Conservation (phyloP, 2,888 invertebrate species). For the Pelosia muscerda region DNA sequence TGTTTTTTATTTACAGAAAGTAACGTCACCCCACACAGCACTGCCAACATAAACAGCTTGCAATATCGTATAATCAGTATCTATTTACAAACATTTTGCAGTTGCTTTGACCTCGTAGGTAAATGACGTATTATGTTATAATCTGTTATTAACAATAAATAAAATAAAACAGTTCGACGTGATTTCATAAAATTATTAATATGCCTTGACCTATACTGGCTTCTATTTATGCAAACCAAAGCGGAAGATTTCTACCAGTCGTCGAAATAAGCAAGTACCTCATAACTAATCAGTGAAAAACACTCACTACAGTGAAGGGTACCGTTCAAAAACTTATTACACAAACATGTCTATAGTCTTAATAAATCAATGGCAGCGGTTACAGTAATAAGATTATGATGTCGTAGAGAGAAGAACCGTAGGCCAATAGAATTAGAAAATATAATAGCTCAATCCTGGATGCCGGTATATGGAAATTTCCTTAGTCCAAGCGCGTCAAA, state of each 20-base stretch:
- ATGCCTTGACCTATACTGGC: background rate
- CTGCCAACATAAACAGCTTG: background rate
- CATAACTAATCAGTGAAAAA: background rate
- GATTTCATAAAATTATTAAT: background rate
- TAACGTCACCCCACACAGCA: background rate
- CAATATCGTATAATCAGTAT: background rate
- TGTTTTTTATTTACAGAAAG: background rate
- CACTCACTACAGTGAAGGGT: slow-evolving; percentile 1
- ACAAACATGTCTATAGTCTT: background rate
- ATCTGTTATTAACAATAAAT: background rate
- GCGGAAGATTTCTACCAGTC: background rate
- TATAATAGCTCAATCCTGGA: no score
- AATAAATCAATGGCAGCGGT: background rate
- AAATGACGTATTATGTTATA: background rate
- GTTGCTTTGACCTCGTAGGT: background rate
- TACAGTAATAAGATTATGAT: background rate
- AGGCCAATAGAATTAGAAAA: no score
- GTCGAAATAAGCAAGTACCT: background rate
- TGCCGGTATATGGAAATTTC: background rate
- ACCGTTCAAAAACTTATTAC: background rate
- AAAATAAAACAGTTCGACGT: background rate
- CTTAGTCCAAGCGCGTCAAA: background rate
- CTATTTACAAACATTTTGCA: slow-evolving; percentile 15
- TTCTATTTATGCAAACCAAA: slow-evolving; percentile 2
- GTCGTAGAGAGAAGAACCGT: background rate